A percentile compares a stretch with the other conserved stretches of the same genome.
Conservation (phyloP, 2,888 invertebrate genomes). For the Dynastes maya region DNA sequence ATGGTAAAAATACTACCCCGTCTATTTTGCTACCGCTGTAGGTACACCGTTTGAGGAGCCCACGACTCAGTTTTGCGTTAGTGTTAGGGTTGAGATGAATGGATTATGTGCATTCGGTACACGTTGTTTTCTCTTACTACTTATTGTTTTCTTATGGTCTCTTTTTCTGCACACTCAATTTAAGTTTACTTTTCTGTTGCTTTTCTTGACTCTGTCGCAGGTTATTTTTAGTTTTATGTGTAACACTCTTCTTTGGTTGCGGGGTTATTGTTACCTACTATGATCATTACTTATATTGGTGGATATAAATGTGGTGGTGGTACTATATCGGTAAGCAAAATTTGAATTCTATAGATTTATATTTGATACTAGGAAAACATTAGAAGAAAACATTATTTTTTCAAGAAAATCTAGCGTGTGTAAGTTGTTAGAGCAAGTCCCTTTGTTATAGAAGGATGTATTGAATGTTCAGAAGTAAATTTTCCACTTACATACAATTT, state of each 20-base stretch:
- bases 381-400: conserved; percentile 7
- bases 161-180: conserved; percentile 37
- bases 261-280: conserved; percentile 35
- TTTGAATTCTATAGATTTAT: conserved; percentile 12
- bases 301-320: conserved; percentile 64
- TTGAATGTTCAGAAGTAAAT: too few relatives aligned
- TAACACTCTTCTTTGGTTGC: conserved; percentile 29
- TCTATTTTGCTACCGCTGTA: too few relatives aligned
- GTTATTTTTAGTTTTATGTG: conserved; percentile 53
- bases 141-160: conserved; percentile 14
- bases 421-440: not conserved
- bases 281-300: conserved; percentile 22
- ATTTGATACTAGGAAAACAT: not conserved
- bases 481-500: too few relatives aligned
- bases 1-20: not conserved
- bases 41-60: too few relatives aligned
- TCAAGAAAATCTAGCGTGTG: not conserved
- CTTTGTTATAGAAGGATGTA: too few relatives aligned
- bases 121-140: not conserved
- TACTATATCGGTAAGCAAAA: conserved; percentile 64
- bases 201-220: conserved; percentile 55
- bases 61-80: not conserved
- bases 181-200: conserved; percentile 42
- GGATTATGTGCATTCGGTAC: not conserved
- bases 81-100: not conserved